Evolutionary conservation across 2,797 vertebrate species (phyloP).

Genomic region (Mallotus villosus): DNA sequence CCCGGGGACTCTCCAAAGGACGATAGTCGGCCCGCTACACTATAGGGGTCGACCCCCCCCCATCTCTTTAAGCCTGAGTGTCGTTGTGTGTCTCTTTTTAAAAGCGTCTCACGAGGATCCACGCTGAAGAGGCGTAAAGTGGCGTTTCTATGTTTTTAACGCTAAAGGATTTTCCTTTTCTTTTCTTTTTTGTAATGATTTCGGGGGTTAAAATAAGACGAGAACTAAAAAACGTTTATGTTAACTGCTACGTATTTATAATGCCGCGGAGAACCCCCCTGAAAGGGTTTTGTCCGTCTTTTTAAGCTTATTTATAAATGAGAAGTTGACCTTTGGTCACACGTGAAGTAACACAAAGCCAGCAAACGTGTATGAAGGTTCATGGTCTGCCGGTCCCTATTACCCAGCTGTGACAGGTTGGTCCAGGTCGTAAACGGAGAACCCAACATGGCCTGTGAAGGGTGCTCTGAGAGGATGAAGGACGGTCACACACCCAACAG

Average conservation of each 20-base stretch:
- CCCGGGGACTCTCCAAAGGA: background rate
- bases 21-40: background rate
- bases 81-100: conserved; percentile 28
- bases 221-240: background rate
- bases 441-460: background rate
- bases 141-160: conserved; percentile 34
- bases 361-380: background rate
- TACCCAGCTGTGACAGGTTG: background rate
- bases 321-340: background rate
- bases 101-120: conserved; percentile 37
- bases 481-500: too few relatives aligned
- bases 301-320: conserved; percentile 10
- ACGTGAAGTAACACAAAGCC: background rate
- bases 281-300: background rate
- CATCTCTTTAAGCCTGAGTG: background rate
- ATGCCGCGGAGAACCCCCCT: background rate
- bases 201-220: background rate
- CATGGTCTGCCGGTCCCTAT: too few relatives aligned
- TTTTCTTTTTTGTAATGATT: too few relatives aligned
- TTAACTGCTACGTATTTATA: conserved; percentile 11
- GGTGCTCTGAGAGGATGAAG: background rate
- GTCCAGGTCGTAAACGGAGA: background rate
- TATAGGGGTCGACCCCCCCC: background rate
- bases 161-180: conserved; percentile 33
- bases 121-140: conserved; percentile 25